phyloP scores from a whole-genome alignment of 1,140 invertebrate genomes.

The Aphaenogaster rudis region DNA sequence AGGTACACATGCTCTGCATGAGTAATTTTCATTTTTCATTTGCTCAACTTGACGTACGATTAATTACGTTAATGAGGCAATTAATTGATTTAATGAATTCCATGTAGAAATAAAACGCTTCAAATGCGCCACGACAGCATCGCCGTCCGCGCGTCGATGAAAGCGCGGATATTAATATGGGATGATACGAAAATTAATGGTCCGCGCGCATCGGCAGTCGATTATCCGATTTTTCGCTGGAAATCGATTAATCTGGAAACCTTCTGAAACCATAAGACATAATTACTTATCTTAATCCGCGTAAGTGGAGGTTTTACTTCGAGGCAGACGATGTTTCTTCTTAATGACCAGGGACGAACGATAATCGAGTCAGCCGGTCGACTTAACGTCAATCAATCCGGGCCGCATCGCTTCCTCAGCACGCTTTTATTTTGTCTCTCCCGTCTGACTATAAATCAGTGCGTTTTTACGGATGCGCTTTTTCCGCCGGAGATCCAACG shows the following conservation, averaged over 20 bases:
- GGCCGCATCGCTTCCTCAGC: slow-evolving; percentile 53
- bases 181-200: slow-evolving; percentile 68
- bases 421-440: slow-evolving; percentile 60
- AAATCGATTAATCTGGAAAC: slow-evolving; percentile 73
- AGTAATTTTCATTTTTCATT: slow-evolving; percentile 30
- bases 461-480: slow-evolving; percentile 78
- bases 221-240: slow-evolving; percentile 67
- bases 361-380: slow-evolving; percentile 82
- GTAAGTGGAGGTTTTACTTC: slow-evolving; percentile 36
- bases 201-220: slow-evolving; percentile 57
- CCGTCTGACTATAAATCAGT: slow-evolving; percentile 83
- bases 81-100: slow-evolving; percentile 51
- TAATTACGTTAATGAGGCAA: slow-evolving; percentile 46
- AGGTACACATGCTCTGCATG: not conserved
- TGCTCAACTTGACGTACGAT: not conserved
- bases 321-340: slow-evolving; percentile 71
- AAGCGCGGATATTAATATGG: slow-evolving; percentile 52
- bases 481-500: slow-evolving; percentile 75
- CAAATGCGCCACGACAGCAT: slow-evolving; percentile 8
- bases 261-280: slow-evolving; percentile 53
- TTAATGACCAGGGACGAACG: slow-evolving; percentile 81
- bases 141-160: slow-evolving; percentile 19
- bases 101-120: slow-evolving; percentile 22
- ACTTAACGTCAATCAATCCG: slow-evolving; percentile 82
- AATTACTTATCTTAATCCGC: slow-evolving; percentile 77